Evolutionary conservation across 2,797 vertebrate genomes (phyloP).

Genomic region (Anabas testudineus): DNA sequence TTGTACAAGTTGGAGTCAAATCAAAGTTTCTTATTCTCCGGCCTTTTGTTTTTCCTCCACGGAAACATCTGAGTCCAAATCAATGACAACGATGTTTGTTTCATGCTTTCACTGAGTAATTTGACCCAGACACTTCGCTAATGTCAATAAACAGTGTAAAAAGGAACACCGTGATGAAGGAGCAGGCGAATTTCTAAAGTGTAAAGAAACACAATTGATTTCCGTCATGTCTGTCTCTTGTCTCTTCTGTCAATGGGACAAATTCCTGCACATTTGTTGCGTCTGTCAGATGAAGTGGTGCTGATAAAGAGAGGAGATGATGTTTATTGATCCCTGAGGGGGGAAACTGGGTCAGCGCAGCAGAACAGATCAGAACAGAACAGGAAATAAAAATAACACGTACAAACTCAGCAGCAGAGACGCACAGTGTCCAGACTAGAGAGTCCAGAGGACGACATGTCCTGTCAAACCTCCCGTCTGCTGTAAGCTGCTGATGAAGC

Average conservation of each 20-base stretch:
- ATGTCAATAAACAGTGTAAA: neutral
- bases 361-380: slow-evolving; percentile 38
- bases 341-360: slow-evolving; percentile 57
- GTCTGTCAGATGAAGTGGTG: neutral
- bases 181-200: neutral
- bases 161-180: neutral
- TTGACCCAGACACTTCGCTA: neutral
- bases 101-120: neutral
- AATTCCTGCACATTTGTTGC: slow-evolving; percentile 9
- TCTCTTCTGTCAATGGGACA: slow-evolving; percentile 11
- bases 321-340: slow-evolving; percentile 59
- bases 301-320: slow-evolving; percentile 39
- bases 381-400: slow-evolving; percentile 18
- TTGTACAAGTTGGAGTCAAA: no score
- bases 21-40: neutral
- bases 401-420: neutral
- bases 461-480: neutral
- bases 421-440: neutral
- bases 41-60: neutral
- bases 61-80: neutral
- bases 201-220: neutral
- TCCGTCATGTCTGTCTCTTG: neutral
- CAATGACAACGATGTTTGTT: slow-evolving; percentile 2
- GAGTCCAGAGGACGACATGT: neutral
- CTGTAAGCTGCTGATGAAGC: neutral